Conservation (phyloP, 2,113 vertebrate genomes). For the Equus quagga region DNA sequence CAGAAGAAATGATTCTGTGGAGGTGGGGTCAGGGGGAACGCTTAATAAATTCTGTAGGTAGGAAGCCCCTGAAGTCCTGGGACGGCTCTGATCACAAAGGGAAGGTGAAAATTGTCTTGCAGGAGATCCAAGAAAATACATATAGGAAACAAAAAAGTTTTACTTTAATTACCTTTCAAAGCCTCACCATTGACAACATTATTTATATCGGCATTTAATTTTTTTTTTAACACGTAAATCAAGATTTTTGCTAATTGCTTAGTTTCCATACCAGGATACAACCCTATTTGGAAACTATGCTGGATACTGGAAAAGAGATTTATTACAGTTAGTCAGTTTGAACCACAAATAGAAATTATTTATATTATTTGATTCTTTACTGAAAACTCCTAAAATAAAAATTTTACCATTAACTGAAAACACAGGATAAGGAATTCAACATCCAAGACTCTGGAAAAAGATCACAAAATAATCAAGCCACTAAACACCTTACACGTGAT, state of each 20-base stretch:
- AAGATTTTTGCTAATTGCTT: slow-evolving; percentile 69
- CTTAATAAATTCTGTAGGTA: slow-evolving; percentile 91
- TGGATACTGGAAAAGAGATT: slow-evolving; percentile 71
- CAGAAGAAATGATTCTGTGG: slow-evolving; percentile 91
- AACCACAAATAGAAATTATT: slow-evolving; percentile 60
- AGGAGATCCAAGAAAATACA: slow-evolving; percentile 92
- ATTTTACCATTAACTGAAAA: slow-evolving; percentile 69
- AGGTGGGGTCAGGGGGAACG: slow-evolving; percentile 88
- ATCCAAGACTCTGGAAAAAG: slow-evolving; percentile 71
- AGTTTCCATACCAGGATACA: slow-evolving; percentile 77
- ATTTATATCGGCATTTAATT: slow-evolving; percentile 78
- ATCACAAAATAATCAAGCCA: slow-evolving; percentile 73
- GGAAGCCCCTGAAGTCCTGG: slow-evolving; percentile 91
- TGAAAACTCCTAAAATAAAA: slow-evolving; percentile 57
- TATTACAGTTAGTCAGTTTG: slow-evolving; percentile 64
- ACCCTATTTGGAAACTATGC: slow-evolving; percentile 77
- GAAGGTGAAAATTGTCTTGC: slow-evolving; percentile 93
- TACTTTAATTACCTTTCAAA: slow-evolving; percentile 91
- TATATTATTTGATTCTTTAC: slow-evolving; percentile 54
- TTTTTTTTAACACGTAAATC: slow-evolving; percentile 80
- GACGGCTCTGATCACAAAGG: slow-evolving; percentile 93
- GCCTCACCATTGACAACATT: slow-evolving; percentile 86
- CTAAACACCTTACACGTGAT: slow-evolving; percentile 50
- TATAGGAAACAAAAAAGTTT: slow-evolving; percentile 92
- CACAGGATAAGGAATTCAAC: slow-evolving; percentile 64